A percentile compares a stretch with the other conserved stretches of the same genome.
These are phyloP conservation scores for Anoplophora glabripennis DNA, from an alignment of 1,140 invertebrate species.

Conservation along the genomic window DNA sequence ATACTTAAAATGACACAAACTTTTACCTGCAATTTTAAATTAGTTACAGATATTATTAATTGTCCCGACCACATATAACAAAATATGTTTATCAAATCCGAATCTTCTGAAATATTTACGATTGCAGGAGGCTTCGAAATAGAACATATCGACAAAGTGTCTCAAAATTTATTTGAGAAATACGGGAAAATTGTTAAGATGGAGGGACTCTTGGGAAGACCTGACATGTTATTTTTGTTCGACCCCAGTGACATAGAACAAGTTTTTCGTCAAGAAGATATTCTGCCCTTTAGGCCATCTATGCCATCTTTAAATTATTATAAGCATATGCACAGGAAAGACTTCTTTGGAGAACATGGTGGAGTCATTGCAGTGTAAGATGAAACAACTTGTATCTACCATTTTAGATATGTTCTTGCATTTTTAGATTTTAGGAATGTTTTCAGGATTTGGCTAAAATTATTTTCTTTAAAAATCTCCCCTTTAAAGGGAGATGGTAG, in stretches of 20 bases:
- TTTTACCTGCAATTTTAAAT: no score
- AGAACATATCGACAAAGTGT: slow-evolving; percentile 62
- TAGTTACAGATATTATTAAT: no score
- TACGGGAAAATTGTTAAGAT: slow-evolving; percentile 75
- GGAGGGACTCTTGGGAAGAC: slow-evolving; percentile 70
- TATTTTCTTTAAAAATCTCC: no score
- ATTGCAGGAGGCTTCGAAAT: slow-evolving; percentile 43
- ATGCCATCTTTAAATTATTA: slow-evolving; percentile 84
- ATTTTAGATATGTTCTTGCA: background rate
- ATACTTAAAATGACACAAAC: no score
- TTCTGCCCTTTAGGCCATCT: slow-evolving; percentile 75
- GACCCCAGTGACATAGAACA: slow-evolving; percentile 81
- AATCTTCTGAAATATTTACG: background rate
- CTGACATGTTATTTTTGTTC: slow-evolving; percentile 78
- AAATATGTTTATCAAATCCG: background rate
- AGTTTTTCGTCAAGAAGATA: slow-evolving; percentile 73
- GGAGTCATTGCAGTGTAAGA: slow-evolving; percentile 82
- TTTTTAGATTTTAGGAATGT: no score
- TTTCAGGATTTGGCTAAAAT: no score
- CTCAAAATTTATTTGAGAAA: slow-evolving; percentile 64
- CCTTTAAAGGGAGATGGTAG: no score
- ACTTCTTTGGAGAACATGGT: slow-evolving; percentile 76
- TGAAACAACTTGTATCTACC: background rate
- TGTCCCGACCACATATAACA: no score
- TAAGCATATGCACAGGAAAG: slow-evolving; percentile 72